Evolutionary conservation across 2,113 vertebrate species (phyloP).

Genomic region (Thymallus thymallus): DNA sequence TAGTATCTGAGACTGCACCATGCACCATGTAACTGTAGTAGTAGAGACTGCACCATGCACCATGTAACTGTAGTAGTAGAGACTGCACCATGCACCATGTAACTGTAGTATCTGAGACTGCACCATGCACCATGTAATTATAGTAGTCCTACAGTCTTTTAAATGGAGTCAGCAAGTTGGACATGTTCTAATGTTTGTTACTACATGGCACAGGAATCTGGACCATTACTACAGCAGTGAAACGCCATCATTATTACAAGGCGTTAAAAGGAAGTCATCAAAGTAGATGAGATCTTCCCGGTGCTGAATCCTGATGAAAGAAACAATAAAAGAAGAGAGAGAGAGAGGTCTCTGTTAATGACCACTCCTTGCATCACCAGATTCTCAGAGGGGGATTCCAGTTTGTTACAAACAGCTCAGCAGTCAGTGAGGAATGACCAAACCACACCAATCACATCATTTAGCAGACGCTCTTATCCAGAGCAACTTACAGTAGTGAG

Average conservation of each 20-base stretch:
- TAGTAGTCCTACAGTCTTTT: too few relatives aligned
- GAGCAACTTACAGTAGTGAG: too few relatives aligned
- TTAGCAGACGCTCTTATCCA: too few relatives aligned
- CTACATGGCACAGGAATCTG: not conserved
- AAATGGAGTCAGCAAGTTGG: not conserved
- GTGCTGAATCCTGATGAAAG: conserved; percentile 37
- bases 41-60: too few relatives aligned
- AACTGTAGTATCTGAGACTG: too few relatives aligned
- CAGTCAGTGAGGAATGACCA: conserved; percentile 50
- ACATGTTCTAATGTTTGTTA: not conserved
- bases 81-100: too few relatives aligned
- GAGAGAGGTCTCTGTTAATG: conserved; percentile 29
- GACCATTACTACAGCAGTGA: not conserved
- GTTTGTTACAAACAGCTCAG: conserved; percentile 61
- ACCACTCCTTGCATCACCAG: conserved; percentile 47
- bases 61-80: too few relatives aligned
- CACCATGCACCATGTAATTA: too few relatives aligned
- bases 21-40: too few relatives aligned
- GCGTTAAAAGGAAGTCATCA: not conserved
- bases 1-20: too few relatives aligned
- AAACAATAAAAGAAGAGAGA: not conserved
- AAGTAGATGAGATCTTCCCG: not conserved
- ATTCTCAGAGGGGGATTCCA: conserved; percentile 42
- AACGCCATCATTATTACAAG: not conserved
- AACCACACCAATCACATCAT: conserved; percentile 19